Conservation (phyloP, 2,797 vertebrate genomes). For the Vespertilio murinus region DNA sequence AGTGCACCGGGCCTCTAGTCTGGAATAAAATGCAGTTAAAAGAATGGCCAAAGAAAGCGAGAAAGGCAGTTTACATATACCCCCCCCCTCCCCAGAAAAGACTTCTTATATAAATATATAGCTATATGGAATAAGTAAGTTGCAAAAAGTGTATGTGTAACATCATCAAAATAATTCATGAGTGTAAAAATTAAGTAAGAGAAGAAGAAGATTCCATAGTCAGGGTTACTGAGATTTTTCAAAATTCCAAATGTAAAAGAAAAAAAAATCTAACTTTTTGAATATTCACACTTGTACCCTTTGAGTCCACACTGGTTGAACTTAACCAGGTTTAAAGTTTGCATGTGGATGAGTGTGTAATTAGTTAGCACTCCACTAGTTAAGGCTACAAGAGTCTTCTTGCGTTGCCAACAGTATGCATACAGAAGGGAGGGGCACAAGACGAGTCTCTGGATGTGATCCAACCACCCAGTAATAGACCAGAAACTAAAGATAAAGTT, state of each 20-base stretch:
- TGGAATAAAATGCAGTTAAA: constrained; percentile 6
- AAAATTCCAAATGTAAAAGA: constrained; percentile 26
- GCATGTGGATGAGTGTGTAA: not conserved
- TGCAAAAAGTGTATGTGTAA: not conserved
- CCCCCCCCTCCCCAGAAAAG: not conserved
- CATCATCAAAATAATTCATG: not conserved
- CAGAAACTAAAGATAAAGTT: constrained; percentile 48
- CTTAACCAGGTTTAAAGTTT: constrained; percentile 49
- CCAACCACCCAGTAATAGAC: not conserved
- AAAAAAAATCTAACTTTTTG: not conserved
- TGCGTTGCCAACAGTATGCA: not conserved
- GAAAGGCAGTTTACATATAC: not conserved
- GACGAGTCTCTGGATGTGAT: constrained; percentile 23
- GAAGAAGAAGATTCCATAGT: constrained; percentile 8
- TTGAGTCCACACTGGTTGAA: not conserved
- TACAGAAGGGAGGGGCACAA: not conserved
- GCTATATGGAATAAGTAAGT: not conserved
- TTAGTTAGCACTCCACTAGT: not conserved
- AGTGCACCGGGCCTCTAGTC: not conserved
- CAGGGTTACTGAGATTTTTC: constrained; percentile 9
- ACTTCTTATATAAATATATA: not conserved
- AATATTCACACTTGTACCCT: not conserved
- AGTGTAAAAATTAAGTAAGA: constrained; percentile 32
- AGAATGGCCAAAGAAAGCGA: not conserved
- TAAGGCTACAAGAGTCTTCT: not conserved